These are phyloP conservation scores for Hirtodrosophila cameraria DNA, from an alignment of 2,888 invertebrate genomes.

Conservation along the genomic window DNA sequence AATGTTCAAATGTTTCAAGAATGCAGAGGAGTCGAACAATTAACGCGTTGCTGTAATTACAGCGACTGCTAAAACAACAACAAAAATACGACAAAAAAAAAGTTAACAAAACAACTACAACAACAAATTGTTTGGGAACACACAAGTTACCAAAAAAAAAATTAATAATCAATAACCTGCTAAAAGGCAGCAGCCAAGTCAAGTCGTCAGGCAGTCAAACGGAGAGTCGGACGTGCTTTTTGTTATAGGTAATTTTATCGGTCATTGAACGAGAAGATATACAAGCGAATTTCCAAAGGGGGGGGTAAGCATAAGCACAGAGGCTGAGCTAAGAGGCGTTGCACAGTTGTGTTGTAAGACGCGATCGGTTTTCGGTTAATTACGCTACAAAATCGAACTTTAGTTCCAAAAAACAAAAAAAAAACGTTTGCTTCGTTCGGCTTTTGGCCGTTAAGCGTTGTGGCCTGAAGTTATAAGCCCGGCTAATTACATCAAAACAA, in stretches of 20 bases:
- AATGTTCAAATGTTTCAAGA: slow-evolving; percentile 46
- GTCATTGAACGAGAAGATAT: slow-evolving; percentile 71
- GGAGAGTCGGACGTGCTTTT: slow-evolving; percentile 26
- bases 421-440: slow-evolving; percentile 1
- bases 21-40: slow-evolving; percentile 71
- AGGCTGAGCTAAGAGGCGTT: slow-evolving; percentile 33
- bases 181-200: slow-evolving; percentile 66
- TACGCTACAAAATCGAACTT: slow-evolving; percentile 62
- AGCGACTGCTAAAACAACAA: slow-evolving; percentile 63
- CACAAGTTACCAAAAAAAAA: slow-evolving; percentile 47
- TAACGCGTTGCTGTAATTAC: slow-evolving; percentile 78
- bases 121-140: slow-evolving; percentile 43
- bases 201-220: slow-evolving; percentile 3
- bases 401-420: neutral
- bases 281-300: slow-evolving; percentile 34
- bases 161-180: slow-evolving; percentile 79
- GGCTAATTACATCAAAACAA: slow-evolving; percentile 73
- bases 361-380: slow-evolving; percentile 76
- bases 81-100: slow-evolving; percentile 14
- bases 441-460: slow-evolving; percentile 55
- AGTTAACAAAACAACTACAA: slow-evolving; percentile 12
- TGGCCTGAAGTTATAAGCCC: slow-evolving; percentile 30
- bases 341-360: slow-evolving; percentile 56
- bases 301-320: neutral
- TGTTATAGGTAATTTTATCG: slow-evolving; percentile 67